Base-by-base conservation (phyloP, 2,888 invertebrate species). In the Brachynemurus nebulosus region DNA sequence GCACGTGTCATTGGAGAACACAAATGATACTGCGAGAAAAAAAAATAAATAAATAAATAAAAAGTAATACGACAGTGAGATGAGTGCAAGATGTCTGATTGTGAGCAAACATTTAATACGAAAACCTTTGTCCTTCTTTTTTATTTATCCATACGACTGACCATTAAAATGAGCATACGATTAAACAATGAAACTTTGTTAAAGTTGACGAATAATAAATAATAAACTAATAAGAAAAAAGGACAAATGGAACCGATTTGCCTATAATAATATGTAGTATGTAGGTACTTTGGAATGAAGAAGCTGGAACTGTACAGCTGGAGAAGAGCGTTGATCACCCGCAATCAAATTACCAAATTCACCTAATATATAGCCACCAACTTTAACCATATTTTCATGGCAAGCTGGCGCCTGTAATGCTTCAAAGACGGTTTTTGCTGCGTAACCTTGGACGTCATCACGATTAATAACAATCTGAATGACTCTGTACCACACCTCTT, bases 331-430 rank as follows among this genome's bases (percentile, higher is more conserved):
- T 48, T 91, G 88, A 66, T 98, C 98, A 12, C 98, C 98, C 54
- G 98, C 98, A 62, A 98, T 98, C 48, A 99, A 75, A 70, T 99
- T 99, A 43, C 98, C 98, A 69, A 98, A 98, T 68, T 98, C 97
- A 49, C 98, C 98, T 48, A 98, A 75, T 56, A 99, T 97, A 59
- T 98, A 98, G 43, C 97, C 98, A 48, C 97, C 97, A 44, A 98
- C 98, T 77, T 98, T 99, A 2, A 98, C 97, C 98, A 99, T 98
- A 65, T 99, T 99, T 68, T 99, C 98, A 64, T 98, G 98, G 60
- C 98, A 99, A 19, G 98, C 97, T 16, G 97, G 96, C 23, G 96
- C 96, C 71, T 98, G 96, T 43, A 97, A 69, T 45, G 95, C 95
- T 72, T 98, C 98, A 70, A 98, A 98, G 18, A 97, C 97, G 44